Base-by-base conservation (phyloP, 2,113 vertebrate species). In the Pontoporia blainvillei region DNA sequence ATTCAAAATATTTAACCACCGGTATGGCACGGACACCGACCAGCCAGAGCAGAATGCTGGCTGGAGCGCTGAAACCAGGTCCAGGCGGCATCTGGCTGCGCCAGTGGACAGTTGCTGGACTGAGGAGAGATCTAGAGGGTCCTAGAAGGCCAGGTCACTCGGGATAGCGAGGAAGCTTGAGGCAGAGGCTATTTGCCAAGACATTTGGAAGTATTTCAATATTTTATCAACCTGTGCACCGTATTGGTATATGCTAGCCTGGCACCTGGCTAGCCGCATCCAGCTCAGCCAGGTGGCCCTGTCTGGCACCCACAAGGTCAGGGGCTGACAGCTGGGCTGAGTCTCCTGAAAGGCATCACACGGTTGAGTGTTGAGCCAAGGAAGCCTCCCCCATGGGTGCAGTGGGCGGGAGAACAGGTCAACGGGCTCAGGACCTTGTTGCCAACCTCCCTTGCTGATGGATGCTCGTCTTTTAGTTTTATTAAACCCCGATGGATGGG, bases 401-500 rank as follows among this genome's bases (percentile, higher is more conserved):
- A 49, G 44, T 25, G 76, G 85, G 81, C 0, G 5, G 69, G 71
- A 92, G 64, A 95, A 81, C 84, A 83, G 92, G 97, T 94, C 81
- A n/a, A 71, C 14, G 0, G 90, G 95, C 95, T 89, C 86, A 29
- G 84, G 95, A 91, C 93, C 91, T 83, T 46, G 44, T 89, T 75
- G 96, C 92, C 96, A 96, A 52, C 25, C 86, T 85, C 67, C 57
- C 4, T 20, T 8, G 15, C 90, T 97, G 96, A 96, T 95, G 92
- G 96, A 96, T 88, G 90, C 72, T 87, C 25, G 3, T 97, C 92
- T 97, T 97, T 97, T 97, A 92, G 97, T 98, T 98, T 98, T 98
- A 98, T 98, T 97, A 98, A 97, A 95, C 90, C 34, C 85, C 96
- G 97, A 98, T 96, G 94, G 96, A 98, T 97, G 94, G 95, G 57